Evolutionary conservation across 2,113 vertebrate species (phyloP).

Genomic region (Nothocercus nigrocapillus): DNA sequence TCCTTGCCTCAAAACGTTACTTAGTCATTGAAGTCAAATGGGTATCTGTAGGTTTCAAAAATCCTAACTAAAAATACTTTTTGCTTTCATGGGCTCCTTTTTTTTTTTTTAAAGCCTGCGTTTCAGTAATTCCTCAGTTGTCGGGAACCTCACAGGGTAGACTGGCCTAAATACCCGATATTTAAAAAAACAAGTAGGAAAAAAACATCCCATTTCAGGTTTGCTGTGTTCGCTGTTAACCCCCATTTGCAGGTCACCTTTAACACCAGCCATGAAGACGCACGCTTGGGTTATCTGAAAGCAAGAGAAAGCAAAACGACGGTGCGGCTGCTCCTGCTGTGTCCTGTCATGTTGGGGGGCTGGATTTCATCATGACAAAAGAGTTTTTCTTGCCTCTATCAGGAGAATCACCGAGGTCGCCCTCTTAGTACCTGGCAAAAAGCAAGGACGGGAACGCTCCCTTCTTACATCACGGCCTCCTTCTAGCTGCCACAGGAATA

Average conservation of each 20-base stretch:
- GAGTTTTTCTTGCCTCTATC: conserved; percentile 41
- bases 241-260: conserved; percentile 49
- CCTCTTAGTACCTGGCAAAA: conserved; percentile 35
- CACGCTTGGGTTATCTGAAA: conserved; percentile 33
- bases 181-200: not conserved
- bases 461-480: conserved; percentile 46
- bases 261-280: conserved; percentile 20
- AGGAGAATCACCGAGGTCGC: conserved; percentile 44
- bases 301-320: conserved; percentile 36
- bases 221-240: conserved; percentile 48
- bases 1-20: not conserved
- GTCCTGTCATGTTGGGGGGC: conserved; percentile 22
- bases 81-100: not conserved
- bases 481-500: not conserved
- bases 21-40: not conserved
- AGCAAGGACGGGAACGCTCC: conserved; percentile 37
- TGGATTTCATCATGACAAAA: conserved; percentile 54
- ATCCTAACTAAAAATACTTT: not conserved
- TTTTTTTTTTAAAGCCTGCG: not conserved
- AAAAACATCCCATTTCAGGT: conserved; percentile 20
- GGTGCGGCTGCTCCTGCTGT: conserved; percentile 7
- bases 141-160: not conserved
- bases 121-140: conserved; percentile 11
- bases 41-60: not conserved
- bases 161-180: not conserved